Percentiles rank a stretch among this genome's conserved stretches.
phyloP scores from a whole-genome alignment of 2,113 vertebrate species.

The Gulo gulo region DNA sequence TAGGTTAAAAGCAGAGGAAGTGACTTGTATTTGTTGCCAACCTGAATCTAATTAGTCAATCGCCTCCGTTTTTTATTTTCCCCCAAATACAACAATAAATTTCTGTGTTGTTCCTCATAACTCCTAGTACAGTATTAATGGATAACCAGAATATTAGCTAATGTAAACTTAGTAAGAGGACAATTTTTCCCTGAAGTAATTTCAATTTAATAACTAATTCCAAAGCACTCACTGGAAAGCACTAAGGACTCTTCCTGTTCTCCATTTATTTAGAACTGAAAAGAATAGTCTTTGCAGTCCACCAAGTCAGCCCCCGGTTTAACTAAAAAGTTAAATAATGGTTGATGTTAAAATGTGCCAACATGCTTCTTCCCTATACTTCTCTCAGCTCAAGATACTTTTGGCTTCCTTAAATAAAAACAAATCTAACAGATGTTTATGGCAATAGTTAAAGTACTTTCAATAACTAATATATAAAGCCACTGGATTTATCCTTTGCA shows the following conservation, averaged over 20 bases:
- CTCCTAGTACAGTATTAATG: not conserved
- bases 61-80: not conserved
- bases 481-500: not conserved
- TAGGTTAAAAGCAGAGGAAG: not conserved
- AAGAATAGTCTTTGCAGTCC: not conserved
- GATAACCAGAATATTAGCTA: not conserved
- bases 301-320: not conserved
- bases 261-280: not conserved
- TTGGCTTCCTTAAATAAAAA: conserved; percentile 4
- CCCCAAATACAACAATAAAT: not conserved
- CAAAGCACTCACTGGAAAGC: not conserved
- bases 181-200: not conserved
- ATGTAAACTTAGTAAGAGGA: not conserved
- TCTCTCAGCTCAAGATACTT: not conserved
- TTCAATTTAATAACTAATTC: not conserved
- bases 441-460: conserved; percentile 5
- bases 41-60: not conserved
- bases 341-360: not conserved
- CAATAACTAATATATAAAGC: not conserved
- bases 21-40: not conserved
- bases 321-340: not conserved
- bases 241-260: not conserved
- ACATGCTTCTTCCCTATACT: not conserved
- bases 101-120: not conserved
- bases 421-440: not conserved